Base-by-base conservation (phyloP, 2,113 vertebrate species). In the Lepus americanus region DNA sequence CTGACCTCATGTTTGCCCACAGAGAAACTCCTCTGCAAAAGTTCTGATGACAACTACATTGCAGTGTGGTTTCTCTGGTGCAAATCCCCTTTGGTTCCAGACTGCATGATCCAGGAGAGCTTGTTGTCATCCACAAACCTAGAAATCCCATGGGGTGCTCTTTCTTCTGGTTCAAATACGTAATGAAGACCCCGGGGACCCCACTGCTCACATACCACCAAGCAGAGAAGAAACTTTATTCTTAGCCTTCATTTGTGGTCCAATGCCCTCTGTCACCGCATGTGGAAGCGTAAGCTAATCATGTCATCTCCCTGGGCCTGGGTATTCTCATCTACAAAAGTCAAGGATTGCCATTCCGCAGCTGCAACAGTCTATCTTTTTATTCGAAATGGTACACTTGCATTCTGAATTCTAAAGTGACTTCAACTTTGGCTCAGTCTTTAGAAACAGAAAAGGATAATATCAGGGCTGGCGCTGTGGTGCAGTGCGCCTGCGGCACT, bases 131-230 rank as follows among this genome's bases (percentile, higher is more conserved):
- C 80, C 92, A 76, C 31, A 96, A 94, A 90, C 92, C 67, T 66
- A 96, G 90, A 94, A 94, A 95, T 87, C 83, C 89, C 96, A 84
- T 66, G 61, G 96, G 61, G 88, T 31, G 12, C 51, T 59, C 82
- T 92, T 90, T 63, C 95, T 93, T 94, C 91, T 83, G 49, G 95
- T 92, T 92, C 94, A 97, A 97, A 97, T 96, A 97, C 92, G 67
- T 96, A 97, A 96, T 96, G 80, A 87, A 95, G 94, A 63, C 96
- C 93, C 3, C 0, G 91, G 96, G 94, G 96, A 97, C 36, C 66
- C 73, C 49, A 86, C 36, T 97, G 92, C 96, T 95, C 95, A 96
- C 89, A 95, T 53, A 95, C 23, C 70, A 96, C 59, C 12, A 84
- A 67, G 66, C n/a, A 94, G 70, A 89, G 49, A n/a, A 77, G 27